Evolutionary conservation across 2,888 invertebrate species (phyloP), one percentile per base, ranked within the genome.

Genomic region (Galerucella pusilla): DNA sequence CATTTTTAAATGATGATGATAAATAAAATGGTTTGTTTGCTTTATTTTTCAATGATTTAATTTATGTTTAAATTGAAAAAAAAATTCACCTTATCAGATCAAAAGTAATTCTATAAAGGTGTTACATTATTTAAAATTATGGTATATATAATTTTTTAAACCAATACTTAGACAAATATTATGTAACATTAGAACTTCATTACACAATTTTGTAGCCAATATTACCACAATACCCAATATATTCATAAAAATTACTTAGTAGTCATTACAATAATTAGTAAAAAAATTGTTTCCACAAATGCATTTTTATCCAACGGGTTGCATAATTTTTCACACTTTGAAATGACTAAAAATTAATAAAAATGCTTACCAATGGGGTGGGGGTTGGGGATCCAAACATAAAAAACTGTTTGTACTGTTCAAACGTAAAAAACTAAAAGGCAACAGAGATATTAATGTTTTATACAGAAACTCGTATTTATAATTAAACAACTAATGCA

Each of bases 351-450:
- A 57, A 20, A 57, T 16, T 57, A n/a, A 10, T 16, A 20, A 65
- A 73, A 75, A 63, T 74, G 78, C 90, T 90, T 89, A 95, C 95
- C 90, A 94, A 84, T 80, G 95, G 94, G 68, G 94, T 95, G 20
- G 96, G 93, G 75, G 91, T 88, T 75, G 90, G 90, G 54, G 93
- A 91, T 69, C 94, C 95, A 88, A 96, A 95, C 88, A 94, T 89
- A 86, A 96, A 96, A 80, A 96, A 87, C 81, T 92, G 91, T 89
- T 97, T 97, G 84, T 96, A 96, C 86, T 97, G 96, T 88, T 97
- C 97, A 89, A 97, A 98, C 45, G 96, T 94, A 83, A 96, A 93
- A 88, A 98, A 98, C 90, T 91, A 85, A 79, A 90, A 89, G 82
- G 74, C 80, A 81, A 65, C 45, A 45, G 74, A 60, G 60, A 70